These are phyloP conservation scores for Leptosomus discolor DNA, from an alignment of 2,113 vertebrate species.

Conservation along the genomic window DNA sequence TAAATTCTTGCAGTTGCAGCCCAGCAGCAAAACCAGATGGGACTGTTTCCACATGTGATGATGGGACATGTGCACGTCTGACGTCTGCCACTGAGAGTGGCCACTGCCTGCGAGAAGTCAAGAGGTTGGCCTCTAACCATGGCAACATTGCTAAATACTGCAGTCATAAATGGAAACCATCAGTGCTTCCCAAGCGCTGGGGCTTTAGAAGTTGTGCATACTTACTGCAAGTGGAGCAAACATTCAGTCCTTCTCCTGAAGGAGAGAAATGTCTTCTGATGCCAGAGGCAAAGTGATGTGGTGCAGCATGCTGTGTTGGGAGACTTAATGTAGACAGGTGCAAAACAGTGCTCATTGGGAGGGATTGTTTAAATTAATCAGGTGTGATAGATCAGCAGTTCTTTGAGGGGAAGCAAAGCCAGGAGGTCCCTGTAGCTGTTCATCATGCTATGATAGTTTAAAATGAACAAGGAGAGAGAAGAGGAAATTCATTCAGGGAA, in stretches of 20 bases:
- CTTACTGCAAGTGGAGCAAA: not conserved
- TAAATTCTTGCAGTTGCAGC: not conserved
- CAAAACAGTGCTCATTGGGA: not conserved
- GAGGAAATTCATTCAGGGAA: not conserved
- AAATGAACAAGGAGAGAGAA: not conserved
- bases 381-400: not conserved
- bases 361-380: not conserved
- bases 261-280: not conserved
- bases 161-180: not conserved
- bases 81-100: not conserved
- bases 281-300: not conserved
- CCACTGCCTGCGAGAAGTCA: fast-evolving
- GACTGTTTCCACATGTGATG: fast-evolving
- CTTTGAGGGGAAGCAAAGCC: not conserved
- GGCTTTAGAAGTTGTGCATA: not conserved
- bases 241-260: not conserved
- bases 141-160: fast-evolving
- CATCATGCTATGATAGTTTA: not conserved
- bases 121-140: not conserved
- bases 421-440: not conserved
- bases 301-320: not conserved
- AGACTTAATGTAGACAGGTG: not conserved
- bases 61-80: fast-evolving
- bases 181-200: fast-evolving
- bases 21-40: not conserved